phyloP scores from a whole-genome alignment of 2,797 vertebrate species.

The Poecilia gillii region DNA sequence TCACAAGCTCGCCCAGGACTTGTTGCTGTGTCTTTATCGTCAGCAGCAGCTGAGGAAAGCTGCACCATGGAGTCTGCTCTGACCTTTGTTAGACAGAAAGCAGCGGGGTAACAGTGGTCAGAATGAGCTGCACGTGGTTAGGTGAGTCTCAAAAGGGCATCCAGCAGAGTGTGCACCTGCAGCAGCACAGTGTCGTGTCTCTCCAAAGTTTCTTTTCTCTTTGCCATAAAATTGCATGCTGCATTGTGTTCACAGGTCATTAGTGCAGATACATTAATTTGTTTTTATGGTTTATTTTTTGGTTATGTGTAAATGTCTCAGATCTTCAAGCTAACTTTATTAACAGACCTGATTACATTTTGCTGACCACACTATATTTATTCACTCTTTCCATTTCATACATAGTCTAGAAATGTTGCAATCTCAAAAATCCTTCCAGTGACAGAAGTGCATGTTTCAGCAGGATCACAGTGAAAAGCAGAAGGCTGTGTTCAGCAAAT shows the following conservation, averaged over 20 bases:
- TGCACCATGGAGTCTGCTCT: slow-evolving; percentile 34
- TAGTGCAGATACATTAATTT: background rate
- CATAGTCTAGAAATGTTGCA: background rate
- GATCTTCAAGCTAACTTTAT: background rate
- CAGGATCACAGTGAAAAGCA: background rate
- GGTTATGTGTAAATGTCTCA: background rate
- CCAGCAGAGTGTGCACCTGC: slow-evolving; percentile 46
- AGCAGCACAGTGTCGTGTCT: slow-evolving; percentile 23
- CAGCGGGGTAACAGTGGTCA: slow-evolving; percentile 44
- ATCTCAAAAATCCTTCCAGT: background rate
- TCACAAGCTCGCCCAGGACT: slow-evolving; percentile 42
- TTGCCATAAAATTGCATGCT: slow-evolving; percentile 19
- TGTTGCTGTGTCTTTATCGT: slow-evolving; percentile 32
- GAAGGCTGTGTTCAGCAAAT: slow-evolving; percentile 16
- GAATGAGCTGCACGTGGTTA: slow-evolving; percentile 42
- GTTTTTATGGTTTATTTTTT: background rate
- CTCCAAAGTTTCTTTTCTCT: background rate
- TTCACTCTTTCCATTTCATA: background rate
- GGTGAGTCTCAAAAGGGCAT: slow-evolving; percentile 48
- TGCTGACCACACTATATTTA: background rate
- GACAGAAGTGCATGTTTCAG: slow-evolving; percentile 22
- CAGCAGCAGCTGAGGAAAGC: slow-evolving; percentile 39
- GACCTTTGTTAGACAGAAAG: slow-evolving; percentile 65
- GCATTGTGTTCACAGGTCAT: background rate
- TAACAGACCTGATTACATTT: background rate